Base-by-base conservation (phyloP, 1,140 invertebrate species). In the Euura saliciscinereae region DNA sequence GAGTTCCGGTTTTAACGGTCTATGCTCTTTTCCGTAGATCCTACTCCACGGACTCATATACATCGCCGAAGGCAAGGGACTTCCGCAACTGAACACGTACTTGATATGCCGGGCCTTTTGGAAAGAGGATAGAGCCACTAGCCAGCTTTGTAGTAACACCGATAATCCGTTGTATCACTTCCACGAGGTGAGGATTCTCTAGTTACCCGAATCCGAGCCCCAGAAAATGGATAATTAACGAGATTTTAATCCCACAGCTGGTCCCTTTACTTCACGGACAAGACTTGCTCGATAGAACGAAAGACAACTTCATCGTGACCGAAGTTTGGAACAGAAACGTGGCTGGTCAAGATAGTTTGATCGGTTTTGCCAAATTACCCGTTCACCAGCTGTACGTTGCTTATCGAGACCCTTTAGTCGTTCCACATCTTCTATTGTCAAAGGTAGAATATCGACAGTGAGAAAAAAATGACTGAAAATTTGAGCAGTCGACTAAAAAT, bases 341-440 rank as follows among this genome's bases (percentile, higher is more conserved):
- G 10, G 74, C 79, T 43, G 77, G 74, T n/a, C 74, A 76, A 51
- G 86, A 89, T 74, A 79, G 72, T 74, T 69, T 90, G 13, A 79
- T 91, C 44, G 91, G 90, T 44, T 84, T 91, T 66, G 84, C 88
- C 4, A 89, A 90, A 79, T 75, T 92, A 51, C 83, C 90, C 6
- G 79, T 92, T 45, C 90, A 92, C 81, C 89, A 91, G 69, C 87
- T 91, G 76, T 92, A 89, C 74, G 79, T 91, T 44, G 89, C 90
- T 2, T 92, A 89, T 75, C 84, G 89, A 75, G 90, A 92, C 85
- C 82, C 86, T 51, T 82, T 83, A 51, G 88, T 91, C 70, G 82
- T 90, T 68, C 85, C 89, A 74, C 88, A 90, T 80, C 84, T 91
- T 51, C 74, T 84, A 51, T 44, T 76, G 45, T 85, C 82, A 5